Evolutionary conservation across 2,797 vertebrate genomes (phyloP).

Genomic region (Morus bassanus): DNA sequence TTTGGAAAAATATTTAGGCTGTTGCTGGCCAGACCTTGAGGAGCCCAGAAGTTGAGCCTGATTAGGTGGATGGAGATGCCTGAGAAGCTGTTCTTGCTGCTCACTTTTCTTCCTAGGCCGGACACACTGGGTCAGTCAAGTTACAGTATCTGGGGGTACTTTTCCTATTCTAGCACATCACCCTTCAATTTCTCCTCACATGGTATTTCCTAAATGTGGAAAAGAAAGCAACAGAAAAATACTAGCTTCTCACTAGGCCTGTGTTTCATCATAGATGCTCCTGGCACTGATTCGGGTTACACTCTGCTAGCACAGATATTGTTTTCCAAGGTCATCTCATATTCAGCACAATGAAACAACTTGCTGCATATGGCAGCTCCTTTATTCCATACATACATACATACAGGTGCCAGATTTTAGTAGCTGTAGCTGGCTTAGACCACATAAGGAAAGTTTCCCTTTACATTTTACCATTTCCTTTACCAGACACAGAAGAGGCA

Average conservation of each 20-base stretch:
- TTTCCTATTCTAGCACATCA: background rate
- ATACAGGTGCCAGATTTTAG: background rate
- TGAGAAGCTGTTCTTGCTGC: background rate
- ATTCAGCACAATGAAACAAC: background rate
- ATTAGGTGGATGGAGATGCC: background rate
- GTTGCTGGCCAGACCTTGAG: background rate
- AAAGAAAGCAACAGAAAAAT: background rate
- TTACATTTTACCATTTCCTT: background rate
- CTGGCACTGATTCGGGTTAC: background rate
- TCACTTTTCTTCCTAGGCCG: background rate
- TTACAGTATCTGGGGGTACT: background rate
- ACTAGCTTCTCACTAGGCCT: background rate
- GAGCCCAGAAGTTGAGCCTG: background rate
- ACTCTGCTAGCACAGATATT: background rate
- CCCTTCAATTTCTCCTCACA: background rate
- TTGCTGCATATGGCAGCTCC: background rate
- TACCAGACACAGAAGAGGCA: background rate
- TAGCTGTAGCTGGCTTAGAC: background rate
- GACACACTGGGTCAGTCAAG: background rate
- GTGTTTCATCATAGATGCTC: background rate
- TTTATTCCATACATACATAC: background rate
- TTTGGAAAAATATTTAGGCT: background rate
- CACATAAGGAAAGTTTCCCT: background rate
- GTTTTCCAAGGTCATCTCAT: background rate
- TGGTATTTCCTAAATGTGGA: background rate